These are phyloP conservation scores for Baronia brevicornis DNA, from an alignment of 2,888 invertebrate species.

Conservation along the genomic window DNA sequence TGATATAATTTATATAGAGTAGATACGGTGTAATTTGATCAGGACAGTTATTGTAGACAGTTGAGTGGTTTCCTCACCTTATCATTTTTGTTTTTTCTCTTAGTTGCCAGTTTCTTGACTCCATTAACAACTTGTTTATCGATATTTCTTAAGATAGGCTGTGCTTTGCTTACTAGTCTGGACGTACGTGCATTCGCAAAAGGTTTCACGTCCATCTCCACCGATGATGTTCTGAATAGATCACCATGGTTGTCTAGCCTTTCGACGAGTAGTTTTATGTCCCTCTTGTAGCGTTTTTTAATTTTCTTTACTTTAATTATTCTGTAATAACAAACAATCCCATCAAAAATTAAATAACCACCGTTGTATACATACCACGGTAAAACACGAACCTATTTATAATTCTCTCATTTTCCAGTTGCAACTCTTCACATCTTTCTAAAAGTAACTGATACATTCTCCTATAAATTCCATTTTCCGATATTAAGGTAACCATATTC, in stretches of 20 bases:
- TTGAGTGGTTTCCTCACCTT: too few relatives aligned
- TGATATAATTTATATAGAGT: too few relatives aligned
- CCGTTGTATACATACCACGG: slow-evolving; percentile 17
- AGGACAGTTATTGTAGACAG: neutral
- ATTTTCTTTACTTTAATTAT: slow-evolving; percentile 83
- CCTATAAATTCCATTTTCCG: slow-evolving; percentile 81
- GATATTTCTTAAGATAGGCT: slow-evolving; percentile 36
- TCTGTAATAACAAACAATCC: slow-evolving; percentile 63
- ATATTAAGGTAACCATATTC: slow-evolving; percentile 72
- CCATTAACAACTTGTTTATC: slow-evolving; percentile 48
- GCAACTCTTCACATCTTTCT: slow-evolving; percentile 84
- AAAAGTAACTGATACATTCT: slow-evolving; percentile 83
- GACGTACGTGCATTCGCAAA: slow-evolving; percentile 37
- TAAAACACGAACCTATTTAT: slow-evolving; percentile 74
- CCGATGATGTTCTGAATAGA: slow-evolving; percentile 77
- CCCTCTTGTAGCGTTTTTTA: slow-evolving; percentile 79
- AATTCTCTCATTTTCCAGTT: slow-evolving; percentile 85
- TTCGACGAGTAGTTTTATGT: slow-evolving; percentile 80
- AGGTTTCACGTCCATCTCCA: slow-evolving; percentile 72
- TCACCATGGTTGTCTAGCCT: slow-evolving; percentile 82
- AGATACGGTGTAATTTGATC: too few relatives aligned
- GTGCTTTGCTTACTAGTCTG: slow-evolving; percentile 39
- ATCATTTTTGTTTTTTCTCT: slow-evolving; percentile 78
- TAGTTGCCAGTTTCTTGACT: slow-evolving; percentile 59
- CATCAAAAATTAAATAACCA: slow-evolving; percentile 21